Conservation (phyloP, 2,113 vertebrate species). For the Spizaetus ornatus region DNA sequence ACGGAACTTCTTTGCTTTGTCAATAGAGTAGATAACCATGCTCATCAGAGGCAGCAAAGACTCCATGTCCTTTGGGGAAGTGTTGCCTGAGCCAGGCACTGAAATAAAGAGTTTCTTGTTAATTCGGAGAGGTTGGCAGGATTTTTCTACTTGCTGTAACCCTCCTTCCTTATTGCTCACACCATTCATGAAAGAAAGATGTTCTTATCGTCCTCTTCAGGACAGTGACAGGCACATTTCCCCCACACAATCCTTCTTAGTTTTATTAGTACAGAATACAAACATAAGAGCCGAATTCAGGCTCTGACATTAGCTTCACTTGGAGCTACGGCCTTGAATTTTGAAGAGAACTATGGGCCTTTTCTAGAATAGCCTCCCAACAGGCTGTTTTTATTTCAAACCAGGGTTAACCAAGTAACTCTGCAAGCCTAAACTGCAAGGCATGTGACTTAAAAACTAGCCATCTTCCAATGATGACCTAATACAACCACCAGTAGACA, state of each 20-base stretch:
- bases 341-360: background rate
- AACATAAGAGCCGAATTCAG: background rate
- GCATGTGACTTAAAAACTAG: background rate
- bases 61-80: constrained; percentile 99
- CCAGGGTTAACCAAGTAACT: background rate
- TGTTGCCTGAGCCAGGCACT: constrained; percentile 98
- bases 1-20: constrained; percentile 97
- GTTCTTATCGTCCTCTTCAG: background rate
- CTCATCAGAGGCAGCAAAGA: constrained; percentile 94
- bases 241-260: background rate
- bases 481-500: background rate
- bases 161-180: background rate
- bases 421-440: background rate
- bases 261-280: background rate
- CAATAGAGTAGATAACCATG: constrained; percentile 98
- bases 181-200: background rate
- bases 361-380: background rate
- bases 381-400: background rate
- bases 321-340: background rate
- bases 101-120: constrained; percentile 29
- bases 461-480: background rate
- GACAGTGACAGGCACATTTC: background rate
- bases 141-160: background rate
- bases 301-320: background rate
- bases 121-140: background rate